A percentile compares a stretch with the other conserved stretches of the same genome.
Conservation (phyloP, 2,797 vertebrate genomes). For the Mionectes olivaceus region DNA sequence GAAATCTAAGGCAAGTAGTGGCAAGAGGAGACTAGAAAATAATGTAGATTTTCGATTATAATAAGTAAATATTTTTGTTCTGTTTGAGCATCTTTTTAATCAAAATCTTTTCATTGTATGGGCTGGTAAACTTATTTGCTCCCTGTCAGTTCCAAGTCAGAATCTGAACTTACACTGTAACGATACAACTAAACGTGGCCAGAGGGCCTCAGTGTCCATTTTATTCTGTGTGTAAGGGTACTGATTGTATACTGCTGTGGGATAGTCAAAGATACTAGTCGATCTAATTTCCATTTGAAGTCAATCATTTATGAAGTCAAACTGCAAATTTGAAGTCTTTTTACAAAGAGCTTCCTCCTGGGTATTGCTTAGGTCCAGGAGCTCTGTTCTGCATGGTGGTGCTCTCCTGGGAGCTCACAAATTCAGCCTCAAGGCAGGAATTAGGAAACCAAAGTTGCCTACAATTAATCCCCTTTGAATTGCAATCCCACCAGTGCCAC, state of each 20-base stretch:
- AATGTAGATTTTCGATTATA: background rate
- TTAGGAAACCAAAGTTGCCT: background rate
- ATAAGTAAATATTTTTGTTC: background rate
- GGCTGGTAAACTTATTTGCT: background rate
- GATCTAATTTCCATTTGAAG: background rate
- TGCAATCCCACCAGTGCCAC: background rate
- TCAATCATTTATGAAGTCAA: background rate
- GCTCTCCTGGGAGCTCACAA: background rate
- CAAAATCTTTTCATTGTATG: background rate
- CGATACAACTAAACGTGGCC: background rate
- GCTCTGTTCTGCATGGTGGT: background rate
- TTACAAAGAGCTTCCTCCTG: background rate
- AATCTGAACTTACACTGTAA: background rate
- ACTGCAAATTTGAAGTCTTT: background rate
- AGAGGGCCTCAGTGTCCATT: background rate
- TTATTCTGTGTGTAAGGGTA: background rate
- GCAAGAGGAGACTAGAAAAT: background rate
- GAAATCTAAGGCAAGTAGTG: background rate
- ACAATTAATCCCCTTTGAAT: background rate
- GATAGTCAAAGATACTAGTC: background rate
- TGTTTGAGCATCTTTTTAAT: background rate
- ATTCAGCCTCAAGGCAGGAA: background rate
- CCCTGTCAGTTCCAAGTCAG: background rate
- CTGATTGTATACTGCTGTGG: background rate
- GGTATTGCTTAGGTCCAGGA: background rate